Percentiles rank a stretch among this genome's conserved stretches.
Conservation (phyloP, 2,797 vertebrate species). For the Coluber constrictor region DNA sequence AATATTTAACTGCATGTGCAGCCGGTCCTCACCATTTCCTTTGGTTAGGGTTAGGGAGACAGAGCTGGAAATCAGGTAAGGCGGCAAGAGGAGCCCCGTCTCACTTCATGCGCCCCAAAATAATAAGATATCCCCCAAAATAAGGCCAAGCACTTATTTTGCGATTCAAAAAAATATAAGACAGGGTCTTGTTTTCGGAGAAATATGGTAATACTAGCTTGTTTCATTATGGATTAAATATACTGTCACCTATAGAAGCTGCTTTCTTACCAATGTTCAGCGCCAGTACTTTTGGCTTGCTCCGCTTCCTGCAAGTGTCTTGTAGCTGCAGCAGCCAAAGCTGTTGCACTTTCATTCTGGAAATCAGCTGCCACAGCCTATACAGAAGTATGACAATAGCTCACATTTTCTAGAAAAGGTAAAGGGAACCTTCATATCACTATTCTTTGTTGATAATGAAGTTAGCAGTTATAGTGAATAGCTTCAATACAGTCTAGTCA, state of each 20-base stretch:
- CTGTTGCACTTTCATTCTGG: constrained; percentile 94
- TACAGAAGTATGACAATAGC: constrained; percentile 26
- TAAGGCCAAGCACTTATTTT: too few species aligned
- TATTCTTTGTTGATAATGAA: background rate
- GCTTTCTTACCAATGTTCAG: constrained; percentile 85
- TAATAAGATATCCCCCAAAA: too few species aligned
- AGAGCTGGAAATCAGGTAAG: too few species aligned
- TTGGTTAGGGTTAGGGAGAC: too few species aligned
- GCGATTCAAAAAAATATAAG: too few species aligned
- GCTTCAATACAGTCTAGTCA: background rate
- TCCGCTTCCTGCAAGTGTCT: constrained; percentile 95
- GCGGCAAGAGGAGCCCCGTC: too few species aligned
- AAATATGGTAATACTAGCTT: rapidly evolving
- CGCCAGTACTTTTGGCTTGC: constrained; percentile 84
- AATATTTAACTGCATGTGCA: too few species aligned
- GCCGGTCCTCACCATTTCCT: too few species aligned
- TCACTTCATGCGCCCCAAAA: too few species aligned
- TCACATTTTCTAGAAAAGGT: background rate
- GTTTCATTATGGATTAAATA: background rate
- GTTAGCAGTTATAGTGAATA: background rate
- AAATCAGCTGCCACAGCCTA: constrained; percentile 96
- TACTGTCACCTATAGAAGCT: background rate
- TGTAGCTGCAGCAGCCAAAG: constrained; percentile 92
- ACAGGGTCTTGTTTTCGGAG: too few species aligned
- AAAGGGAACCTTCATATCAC: background rate